Conservation (phyloP, 2,888 invertebrate species). For the Hypselothyrea guttata region DNA sequence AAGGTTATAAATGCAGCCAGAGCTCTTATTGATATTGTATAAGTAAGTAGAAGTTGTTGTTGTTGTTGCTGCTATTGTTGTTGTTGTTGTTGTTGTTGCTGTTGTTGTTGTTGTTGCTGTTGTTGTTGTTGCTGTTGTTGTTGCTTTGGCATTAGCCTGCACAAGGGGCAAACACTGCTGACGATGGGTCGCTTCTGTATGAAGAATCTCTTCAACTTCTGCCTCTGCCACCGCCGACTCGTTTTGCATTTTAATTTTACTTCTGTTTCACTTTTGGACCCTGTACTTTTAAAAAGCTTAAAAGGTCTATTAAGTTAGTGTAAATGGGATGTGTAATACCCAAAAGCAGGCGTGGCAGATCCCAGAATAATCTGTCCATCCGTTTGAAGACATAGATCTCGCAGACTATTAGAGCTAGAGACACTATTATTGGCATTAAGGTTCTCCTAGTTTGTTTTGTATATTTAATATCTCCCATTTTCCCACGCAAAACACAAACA, state of each 20-base stretch:
- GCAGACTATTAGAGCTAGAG: too few species aligned
- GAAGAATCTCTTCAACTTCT: conserved; percentile 36
- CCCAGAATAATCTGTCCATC: too few species aligned
- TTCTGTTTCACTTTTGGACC: conserved; percentile 30
- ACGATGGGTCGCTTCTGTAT: conserved; percentile 65
- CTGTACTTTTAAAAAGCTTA: not conserved
- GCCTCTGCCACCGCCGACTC: conserved; percentile 55
- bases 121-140: conserved; percentile 13
- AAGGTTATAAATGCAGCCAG: conserved; percentile 62
- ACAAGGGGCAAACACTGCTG: conserved; percentile 21
- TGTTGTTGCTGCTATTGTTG: conserved; percentile 15
- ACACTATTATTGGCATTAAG: too few species aligned
- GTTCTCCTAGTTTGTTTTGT: too few species aligned
- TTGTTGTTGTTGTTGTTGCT: conserved; percentile 15
- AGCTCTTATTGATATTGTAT: conserved; percentile 67
- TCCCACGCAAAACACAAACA: too few species aligned
- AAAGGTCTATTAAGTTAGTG: too few species aligned
- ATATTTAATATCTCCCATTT: too few species aligned
- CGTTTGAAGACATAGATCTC: too few species aligned
- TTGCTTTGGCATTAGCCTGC: conserved; percentile 52
- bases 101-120: too few species aligned
- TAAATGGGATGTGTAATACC: too few species aligned
- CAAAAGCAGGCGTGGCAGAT: too few species aligned
- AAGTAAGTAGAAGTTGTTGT: conserved; percentile 27
- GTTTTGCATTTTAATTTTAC: conserved; percentile 78